phyloP scores from a whole-genome alignment of 2,113 vertebrate species.

The Heptranchias perlo region DNA sequence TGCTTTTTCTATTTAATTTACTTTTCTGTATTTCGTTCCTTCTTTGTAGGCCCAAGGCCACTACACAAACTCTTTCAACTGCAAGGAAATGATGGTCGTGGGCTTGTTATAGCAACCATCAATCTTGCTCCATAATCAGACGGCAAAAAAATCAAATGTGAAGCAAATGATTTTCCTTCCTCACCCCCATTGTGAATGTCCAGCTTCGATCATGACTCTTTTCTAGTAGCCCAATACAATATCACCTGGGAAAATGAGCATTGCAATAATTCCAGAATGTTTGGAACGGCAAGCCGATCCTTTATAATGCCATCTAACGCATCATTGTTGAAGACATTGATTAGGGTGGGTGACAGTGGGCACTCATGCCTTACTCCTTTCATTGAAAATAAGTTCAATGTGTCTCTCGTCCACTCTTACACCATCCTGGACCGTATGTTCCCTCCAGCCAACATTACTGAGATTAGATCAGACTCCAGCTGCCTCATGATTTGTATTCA shows the following conservation, averaged over 20 bases:
- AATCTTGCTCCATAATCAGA: background rate
- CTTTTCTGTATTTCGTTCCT: background rate
- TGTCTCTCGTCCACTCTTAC: background rate
- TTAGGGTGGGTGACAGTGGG: background rate
- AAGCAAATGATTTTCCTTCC: background rate
- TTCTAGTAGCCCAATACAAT: background rate
- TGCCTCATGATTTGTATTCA: background rate
- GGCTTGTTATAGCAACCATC: background rate
- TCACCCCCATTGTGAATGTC: background rate
- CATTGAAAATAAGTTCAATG: background rate
- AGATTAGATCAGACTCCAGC: background rate
- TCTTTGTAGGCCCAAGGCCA: background rate
- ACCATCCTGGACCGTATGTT: background rate
- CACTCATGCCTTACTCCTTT: background rate
- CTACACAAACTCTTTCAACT: background rate
- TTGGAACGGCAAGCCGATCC: background rate
- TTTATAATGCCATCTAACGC: background rate
- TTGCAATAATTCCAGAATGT: background rate
- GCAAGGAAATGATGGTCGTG: background rate
- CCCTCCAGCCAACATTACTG: background rate
- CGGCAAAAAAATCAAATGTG: background rate
- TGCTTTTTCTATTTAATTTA: background rate
- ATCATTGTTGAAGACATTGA: background rate
- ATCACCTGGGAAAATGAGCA: background rate
- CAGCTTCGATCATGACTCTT: background rate